Evolutionary conservation across 2,888 invertebrate genomes (phyloP).

Genomic region (Parnassius smintheus): DNA sequence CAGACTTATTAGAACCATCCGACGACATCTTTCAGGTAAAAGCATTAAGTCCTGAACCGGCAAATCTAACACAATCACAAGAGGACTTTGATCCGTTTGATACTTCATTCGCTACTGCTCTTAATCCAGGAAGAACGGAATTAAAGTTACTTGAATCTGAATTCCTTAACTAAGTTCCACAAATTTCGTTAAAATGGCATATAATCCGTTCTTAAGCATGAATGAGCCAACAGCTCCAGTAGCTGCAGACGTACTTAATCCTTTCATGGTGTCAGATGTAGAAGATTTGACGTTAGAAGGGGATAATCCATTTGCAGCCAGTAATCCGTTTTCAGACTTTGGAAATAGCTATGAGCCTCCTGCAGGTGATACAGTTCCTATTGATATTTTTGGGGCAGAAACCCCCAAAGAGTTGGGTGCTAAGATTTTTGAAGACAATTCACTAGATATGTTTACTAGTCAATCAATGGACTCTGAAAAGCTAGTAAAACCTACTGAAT

Average conservation of each 20-base stretch:
- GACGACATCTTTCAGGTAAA: conserved; percentile 83
- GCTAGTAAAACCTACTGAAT: conserved; percentile 62
- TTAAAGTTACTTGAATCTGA: conserved; percentile 89
- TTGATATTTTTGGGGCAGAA: conserved; percentile 64
- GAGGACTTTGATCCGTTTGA: conserved; percentile 89
- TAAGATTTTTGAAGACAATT: conserved; percentile 53
- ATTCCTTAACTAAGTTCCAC: conserved; percentile 61
- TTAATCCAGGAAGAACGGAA: conserved; percentile 89
- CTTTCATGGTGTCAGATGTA: conserved; percentile 83
- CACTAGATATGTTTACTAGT: conserved; percentile 47
- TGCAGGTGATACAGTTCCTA: conserved; percentile 64
- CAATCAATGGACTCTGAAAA: conserved; percentile 43
- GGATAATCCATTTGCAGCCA: conserved; percentile 88
- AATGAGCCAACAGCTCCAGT: conserved; percentile 82
- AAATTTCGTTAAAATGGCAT: conserved; percentile 79
- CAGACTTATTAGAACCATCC: conserved; percentile 74
- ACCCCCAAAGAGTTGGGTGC: conserved; percentile 60
- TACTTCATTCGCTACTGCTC: conserved; percentile 88
- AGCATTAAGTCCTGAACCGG: conserved; percentile 86
- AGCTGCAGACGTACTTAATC: conserved; percentile 82
- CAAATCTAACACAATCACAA: conserved; percentile 48
- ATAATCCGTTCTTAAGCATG: conserved; percentile 89
- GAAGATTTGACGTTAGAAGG: conserved; percentile 49
- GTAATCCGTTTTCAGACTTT: conserved; percentile 86
- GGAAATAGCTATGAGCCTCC: conserved; percentile 62